Conservation (phyloP, 92 coral and sea anemone genomes). For the Epizoanthus fatuus region DNA sequence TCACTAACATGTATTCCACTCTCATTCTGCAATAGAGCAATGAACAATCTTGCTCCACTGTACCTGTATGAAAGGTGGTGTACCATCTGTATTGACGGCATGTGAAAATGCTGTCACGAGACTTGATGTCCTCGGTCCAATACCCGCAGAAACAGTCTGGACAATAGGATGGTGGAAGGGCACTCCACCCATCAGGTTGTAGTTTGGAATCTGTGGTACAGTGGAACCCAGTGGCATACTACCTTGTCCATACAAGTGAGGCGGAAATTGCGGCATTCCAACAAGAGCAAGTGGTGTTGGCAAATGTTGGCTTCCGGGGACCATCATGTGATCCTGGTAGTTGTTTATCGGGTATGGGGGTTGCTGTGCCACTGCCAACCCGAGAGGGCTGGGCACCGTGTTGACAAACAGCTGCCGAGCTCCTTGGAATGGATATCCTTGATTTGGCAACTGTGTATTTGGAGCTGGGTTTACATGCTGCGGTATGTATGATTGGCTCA, state of each 20-base stretch:
- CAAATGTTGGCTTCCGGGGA: constrained; percentile 22
- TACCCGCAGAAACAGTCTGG: constrained; percentile 84
- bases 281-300: constrained; percentile 33
- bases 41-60: neutral
- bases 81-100: constrained; percentile 44
- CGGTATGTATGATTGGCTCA: neutral
- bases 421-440: constrained; percentile 23
- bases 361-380: constrained; percentile 23
- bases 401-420: constrained; percentile 29
- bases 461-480: constrained; percentile 23
- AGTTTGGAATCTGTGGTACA: constrained; percentile 47
- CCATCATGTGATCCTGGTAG: constrained; percentile 39
- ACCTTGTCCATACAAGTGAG: constrained; percentile 56
- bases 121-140: constrained; percentile 86
- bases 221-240: constrained; percentile 49
- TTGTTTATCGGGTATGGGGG: constrained; percentile 26
- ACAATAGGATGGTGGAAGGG: constrained; percentile 70
- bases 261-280: constrained; percentile 33
- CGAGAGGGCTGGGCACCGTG: constrained; percentile 37
- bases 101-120: constrained; percentile 75
- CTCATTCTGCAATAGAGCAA: neutral
- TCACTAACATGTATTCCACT: neutral
- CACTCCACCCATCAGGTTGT: constrained; percentile 27
- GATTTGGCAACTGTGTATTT: constrained; percentile 20
- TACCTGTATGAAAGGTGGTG: constrained; percentile 46